These are phyloP conservation scores for Falco naumanni DNA, from an alignment of 2,797 vertebrate species.

Conservation along the genomic window DNA sequence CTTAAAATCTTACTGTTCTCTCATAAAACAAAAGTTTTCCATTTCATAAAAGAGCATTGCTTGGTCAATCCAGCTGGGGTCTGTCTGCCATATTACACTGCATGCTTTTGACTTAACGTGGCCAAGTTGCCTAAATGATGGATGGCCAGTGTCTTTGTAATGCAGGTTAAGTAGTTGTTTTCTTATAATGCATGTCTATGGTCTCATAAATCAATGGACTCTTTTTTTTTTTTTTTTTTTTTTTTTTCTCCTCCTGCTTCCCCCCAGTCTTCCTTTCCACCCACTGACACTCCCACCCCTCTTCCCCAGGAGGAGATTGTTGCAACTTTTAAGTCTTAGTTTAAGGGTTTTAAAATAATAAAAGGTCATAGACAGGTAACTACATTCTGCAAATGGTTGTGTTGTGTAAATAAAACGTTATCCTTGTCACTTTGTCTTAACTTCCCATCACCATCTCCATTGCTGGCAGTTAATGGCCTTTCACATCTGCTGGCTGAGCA, in stretches of 20 bases:
- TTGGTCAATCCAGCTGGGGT: not conserved
- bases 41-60: not conserved
- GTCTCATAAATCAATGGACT: constrained; percentile 13
- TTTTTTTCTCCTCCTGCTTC: not conserved
- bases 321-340: not conserved
- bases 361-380: not conserved
- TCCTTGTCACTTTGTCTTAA: not conserved
- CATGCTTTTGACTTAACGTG: not conserved
- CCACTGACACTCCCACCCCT: not conserved
- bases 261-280: not conserved
- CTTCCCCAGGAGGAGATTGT: not conserved
- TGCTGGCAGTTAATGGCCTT: not conserved
- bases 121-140: not conserved
- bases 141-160: constrained; percentile 14
- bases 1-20: not conserved
- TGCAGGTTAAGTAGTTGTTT: constrained; percentile 11
- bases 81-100: not conserved
- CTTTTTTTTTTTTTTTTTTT: not conserved
- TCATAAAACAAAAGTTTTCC: not conserved
- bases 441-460: not conserved
- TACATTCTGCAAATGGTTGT: not conserved
- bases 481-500: not conserved
- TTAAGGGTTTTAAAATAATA: not conserved
- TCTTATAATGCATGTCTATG: not conserved
- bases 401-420: not conserved